Evolutionary conservation across 2,888 invertebrate genomes (phyloP), one percentile per base, ranked within the genome.

Genomic region (Patella depressa): DNA sequence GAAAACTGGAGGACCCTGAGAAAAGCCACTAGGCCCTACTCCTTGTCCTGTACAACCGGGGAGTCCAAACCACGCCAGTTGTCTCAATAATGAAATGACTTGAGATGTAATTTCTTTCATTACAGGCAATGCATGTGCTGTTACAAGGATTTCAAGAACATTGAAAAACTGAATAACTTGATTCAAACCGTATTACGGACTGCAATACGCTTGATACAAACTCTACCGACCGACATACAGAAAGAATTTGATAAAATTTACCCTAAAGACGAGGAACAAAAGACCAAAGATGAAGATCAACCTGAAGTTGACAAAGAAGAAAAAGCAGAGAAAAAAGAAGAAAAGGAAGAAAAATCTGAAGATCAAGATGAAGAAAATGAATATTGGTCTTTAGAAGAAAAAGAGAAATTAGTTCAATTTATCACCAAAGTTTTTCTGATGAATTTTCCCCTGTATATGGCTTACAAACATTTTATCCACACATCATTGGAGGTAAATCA

Each of bases 91-190:
- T 45, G 45, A 45, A 45, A 45, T 45, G 34, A 45, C 34, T 45
- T 45, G 34, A 45, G 45, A 45, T 45, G 9, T 45, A 1, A 45
- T 45, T 45, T 45, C 45, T 45, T 45, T 45, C 45, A 9, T 93
- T 94, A 80, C 92, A 96, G 97, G 91, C 97, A 98, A 93, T 98
- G 98, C 91, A 96, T 97, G 95, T 98, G 98, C 92, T 96, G 97
- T 92, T 97, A 96, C 92, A 94, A 97, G 86, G 97, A 97, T 93
- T 94, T 95, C 78, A 97, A 97, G 92, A 97, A 97, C 92, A 96
- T 96, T 92, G 97, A 97, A 90, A 94, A 96, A 85, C 96, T 97
- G 91, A 96, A 96, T 92, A 93, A 96, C 89, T 94, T 98, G 86
- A 95, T 97, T 65, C 97, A 97, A 91, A 96, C 96, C 83, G 94